phyloP scores from a whole-genome alignment of 2,113 vertebrate species.

The mouse (Mus musculus) region DNA sequence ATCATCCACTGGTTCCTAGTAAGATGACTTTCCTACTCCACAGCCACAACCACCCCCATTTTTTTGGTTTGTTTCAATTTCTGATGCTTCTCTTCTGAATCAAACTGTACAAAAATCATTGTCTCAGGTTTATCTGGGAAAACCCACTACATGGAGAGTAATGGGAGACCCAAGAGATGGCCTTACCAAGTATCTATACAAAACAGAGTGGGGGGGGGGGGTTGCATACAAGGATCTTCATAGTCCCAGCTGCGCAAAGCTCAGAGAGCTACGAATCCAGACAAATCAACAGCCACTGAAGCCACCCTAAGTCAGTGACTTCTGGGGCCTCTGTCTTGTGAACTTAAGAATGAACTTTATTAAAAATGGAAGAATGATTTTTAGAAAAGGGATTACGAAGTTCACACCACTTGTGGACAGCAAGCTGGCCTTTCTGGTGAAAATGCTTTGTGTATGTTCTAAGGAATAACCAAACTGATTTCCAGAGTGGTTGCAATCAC shows the following conservation, averaged over 20 bases:
- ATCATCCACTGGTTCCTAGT: not conserved
- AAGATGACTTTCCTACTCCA: not conserved
- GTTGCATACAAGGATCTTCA: not conserved
- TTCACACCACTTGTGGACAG: no score
- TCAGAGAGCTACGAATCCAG: not conserved
- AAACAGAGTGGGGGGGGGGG: not conserved
- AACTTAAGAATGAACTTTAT: not conserved
- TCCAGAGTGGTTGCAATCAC: no score
- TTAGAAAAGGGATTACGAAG: not conserved
- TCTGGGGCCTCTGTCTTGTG: not conserved
- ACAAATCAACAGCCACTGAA: not conserved
- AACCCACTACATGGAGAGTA: not conserved
- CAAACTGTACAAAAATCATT: not conserved
- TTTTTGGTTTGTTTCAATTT: not conserved
- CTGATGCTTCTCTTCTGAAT: not conserved
- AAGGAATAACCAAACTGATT: no score
- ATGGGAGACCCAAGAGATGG: not conserved
- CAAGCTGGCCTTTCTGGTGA: no score
- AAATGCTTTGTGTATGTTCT: no score
- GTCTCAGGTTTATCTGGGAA: not conserved
- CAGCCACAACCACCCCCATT: no score
- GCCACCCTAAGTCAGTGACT: not conserved
- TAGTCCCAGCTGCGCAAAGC: not conserved
- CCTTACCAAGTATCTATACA: not conserved
- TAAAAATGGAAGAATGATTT: not conserved